phyloP scores from a whole-genome alignment of 2,113 vertebrate genomes.

The Cinclus mexicanus region DNA sequence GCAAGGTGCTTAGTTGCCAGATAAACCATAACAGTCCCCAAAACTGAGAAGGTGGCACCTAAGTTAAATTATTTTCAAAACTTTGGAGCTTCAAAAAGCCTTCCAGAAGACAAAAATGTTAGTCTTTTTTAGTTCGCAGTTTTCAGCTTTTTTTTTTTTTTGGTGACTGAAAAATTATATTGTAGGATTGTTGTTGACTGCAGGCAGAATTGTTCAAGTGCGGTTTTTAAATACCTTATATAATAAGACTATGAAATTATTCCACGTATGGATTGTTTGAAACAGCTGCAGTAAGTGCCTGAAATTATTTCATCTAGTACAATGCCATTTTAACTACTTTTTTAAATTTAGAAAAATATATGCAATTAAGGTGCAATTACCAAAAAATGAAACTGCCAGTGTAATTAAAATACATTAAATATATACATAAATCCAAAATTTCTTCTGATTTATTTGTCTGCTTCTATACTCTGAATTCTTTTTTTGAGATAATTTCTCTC shows the following conservation, averaged over 20 bases:
- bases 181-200: constrained; percentile 18
- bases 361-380: constrained; percentile 77
- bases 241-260: constrained; percentile 68
- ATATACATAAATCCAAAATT: constrained; percentile 16
- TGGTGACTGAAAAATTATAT: background rate
- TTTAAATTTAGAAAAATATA: constrained; percentile 77
- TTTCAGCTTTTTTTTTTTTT: constrained; percentile 15
- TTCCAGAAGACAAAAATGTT: background rate
- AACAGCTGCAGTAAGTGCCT: constrained; percentile 55
- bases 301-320: constrained; percentile 54
- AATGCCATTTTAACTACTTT: constrained; percentile 71
- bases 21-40: background rate
- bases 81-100: background rate
- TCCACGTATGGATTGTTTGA: constrained; percentile 67
- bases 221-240: constrained; percentile 55
- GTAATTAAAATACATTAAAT: constrained; percentile 66
- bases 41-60: background rate
- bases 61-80: background rate
- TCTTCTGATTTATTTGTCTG: constrained; percentile 1
- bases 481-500: background rate
- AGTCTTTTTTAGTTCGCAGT: background rate
- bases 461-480: background rate
- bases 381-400: constrained; percentile 64
- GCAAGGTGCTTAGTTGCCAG: background rate
- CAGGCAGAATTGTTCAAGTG: constrained; percentile 45